phyloP scores from a whole-genome alignment of 1,140 invertebrate genomes.

The Leptopilina clavipes region DNA sequence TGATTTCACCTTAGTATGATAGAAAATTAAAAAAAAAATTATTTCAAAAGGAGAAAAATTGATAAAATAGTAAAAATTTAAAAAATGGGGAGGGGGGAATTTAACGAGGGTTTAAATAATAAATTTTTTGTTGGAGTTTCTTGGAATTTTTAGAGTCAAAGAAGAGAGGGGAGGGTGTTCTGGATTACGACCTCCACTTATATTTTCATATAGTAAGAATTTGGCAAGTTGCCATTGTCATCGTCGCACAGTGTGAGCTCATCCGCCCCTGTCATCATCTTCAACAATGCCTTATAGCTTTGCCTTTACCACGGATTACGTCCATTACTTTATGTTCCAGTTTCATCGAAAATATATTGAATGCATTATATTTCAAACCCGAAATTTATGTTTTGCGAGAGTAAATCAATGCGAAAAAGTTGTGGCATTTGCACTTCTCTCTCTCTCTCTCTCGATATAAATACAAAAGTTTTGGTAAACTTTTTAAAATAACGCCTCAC shows the following conservation, averaged over 20 bases:
- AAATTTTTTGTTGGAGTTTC: constrained; percentile 57
- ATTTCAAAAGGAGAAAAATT: too few species aligned
- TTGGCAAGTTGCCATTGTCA: constrained; percentile 63
- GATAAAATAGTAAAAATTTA: too few species aligned
- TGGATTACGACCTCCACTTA: constrained; percentile 66
- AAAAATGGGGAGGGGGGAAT: too few species aligned
- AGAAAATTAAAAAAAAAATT: too few species aligned
- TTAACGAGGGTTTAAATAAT: constrained; percentile 57
- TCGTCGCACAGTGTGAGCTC: constrained; percentile 49
- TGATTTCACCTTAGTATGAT: too few species aligned
- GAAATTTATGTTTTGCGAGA: background rate
- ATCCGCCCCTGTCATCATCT: constrained; percentile 47
- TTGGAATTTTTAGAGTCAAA: constrained; percentile 52
- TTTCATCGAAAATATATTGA: constrained; percentile 35
- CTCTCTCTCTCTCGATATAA: background rate
- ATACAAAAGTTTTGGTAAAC: background rate
- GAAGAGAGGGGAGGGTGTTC: constrained; percentile 47
- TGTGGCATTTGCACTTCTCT: too few species aligned
- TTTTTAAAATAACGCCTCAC: background rate
- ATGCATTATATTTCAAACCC: background rate
- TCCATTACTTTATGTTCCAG: constrained; percentile 56
- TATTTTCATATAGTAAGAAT: constrained; percentile 68
- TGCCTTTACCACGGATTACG: constrained; percentile 53
- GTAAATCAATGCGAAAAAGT: background rate
- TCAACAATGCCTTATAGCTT: constrained; percentile 54